These are phyloP conservation scores for Ceyx margarethae DNA, from an alignment of 2,113 vertebrate species.

Conservation along the genomic window DNA sequence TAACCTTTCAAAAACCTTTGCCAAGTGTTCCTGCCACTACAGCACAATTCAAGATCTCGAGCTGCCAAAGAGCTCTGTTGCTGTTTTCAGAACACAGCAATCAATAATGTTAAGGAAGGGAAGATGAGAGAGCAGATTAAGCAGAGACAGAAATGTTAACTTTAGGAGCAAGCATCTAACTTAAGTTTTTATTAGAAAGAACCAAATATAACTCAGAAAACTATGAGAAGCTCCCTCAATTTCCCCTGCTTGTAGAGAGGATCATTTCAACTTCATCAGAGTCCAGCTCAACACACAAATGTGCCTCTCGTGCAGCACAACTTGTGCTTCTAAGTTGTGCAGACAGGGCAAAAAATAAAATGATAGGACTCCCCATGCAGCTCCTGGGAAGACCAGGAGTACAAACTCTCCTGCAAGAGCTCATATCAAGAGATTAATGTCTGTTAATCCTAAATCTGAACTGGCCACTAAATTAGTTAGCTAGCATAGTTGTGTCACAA, in stretches of 20 bases:
- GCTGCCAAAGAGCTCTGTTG: slow-evolving; percentile 52
- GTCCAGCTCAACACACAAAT: not conserved
- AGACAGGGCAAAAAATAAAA: not conserved
- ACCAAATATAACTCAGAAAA: not conserved
- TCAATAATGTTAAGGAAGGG: slow-evolving; percentile 54
- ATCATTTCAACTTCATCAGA: not conserved
- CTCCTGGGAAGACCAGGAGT: not conserved
- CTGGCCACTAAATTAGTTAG: not conserved
- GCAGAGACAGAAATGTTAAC: slow-evolving; percentile 17
- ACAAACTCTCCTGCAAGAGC: not conserved
- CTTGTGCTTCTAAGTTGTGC: not conserved
- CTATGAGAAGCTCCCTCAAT: not conserved
- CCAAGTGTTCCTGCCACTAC: slow-evolving; percentile 58
- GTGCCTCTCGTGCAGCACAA: not conserved
- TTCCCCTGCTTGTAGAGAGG: not conserved
- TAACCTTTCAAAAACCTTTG: slow-evolving; percentile 60
- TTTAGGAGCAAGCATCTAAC: slow-evolving; percentile 9
- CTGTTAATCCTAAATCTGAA: not conserved
- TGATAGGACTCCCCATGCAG: not conserved
- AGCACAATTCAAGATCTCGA: slow-evolving; percentile 65
- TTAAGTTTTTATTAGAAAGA: not conserved
- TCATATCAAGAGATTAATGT: fast-evolving
- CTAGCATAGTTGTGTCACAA: not conserved
- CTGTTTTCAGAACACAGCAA: slow-evolving; percentile 56
- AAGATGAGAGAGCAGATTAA: slow-evolving; percentile 59